Evolutionary conservation across 2,797 vertebrate species (phyloP), one percentile per base, ranked within the genome.

Genomic region (Gouania willdenowi): DNA sequence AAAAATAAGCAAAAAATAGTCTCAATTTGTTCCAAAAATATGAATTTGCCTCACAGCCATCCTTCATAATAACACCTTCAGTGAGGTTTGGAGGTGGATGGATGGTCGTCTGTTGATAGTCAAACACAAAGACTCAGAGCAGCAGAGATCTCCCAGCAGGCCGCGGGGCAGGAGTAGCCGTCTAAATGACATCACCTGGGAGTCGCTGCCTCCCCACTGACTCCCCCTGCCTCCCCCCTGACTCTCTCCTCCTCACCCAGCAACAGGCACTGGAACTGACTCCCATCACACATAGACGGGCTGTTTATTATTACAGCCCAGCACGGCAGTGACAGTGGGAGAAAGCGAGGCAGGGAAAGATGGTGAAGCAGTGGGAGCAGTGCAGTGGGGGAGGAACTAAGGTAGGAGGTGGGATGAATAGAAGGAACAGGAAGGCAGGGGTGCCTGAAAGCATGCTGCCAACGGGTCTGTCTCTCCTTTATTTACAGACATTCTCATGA

Each of bases 261-360:
- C 59, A 87, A 87, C 74, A 81, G 77, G 84, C 80, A 66, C 85
- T 48, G 58, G 81, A 80, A 79, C 61, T 41, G 49, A 79, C 69
- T 62, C 29, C 61, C 69, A 69, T 57, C 73, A 67, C 71, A 76
- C 47, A 75, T 77, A 78, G 78, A 82, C 48, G 47, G 72, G 63
- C 51, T 57, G 56, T 76, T 81, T 81, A 77, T 86, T 84, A 82
- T 86, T 76, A 63, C 71, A 58, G 41, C 71, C 47, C 72, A 83
- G 73, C 74, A 29, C 78, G 80, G 48, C 59, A 75, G 61, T 72
- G 77, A 34, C 80, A 63, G 52, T 53, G 71, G 66, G 72, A 67
- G 67, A 75, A 71, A 70, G 78, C 66, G 76, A 43, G 61, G 49
- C 60, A 59, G 57, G 63, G 54, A 62, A 66, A 69, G 56, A 71